Evolutionary conservation across 2,888 invertebrate species (phyloP), one percentile per base, ranked within the genome.

Genomic region (Archips crataeganus): DNA sequence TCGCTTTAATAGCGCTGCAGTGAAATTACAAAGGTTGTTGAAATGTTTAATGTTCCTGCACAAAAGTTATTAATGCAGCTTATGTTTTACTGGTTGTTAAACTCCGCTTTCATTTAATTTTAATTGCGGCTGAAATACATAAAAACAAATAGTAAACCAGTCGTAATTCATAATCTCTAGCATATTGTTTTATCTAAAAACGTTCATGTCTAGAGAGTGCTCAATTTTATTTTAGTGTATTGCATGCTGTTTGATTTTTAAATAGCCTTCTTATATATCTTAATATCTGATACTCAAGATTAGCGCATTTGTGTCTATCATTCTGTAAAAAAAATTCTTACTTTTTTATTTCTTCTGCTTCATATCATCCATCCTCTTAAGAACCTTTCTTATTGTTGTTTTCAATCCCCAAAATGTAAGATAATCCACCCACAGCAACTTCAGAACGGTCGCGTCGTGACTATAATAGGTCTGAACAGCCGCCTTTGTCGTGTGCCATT

Each of bases 401-500:
- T 2, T 57, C 57, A 4, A 11, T 57, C 57, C 11, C 32, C 32
- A 32, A 57, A 57, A 62, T 45, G 13, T 3, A 62, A 67, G n/a
- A 67, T 49, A 67, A 57, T 61, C 54, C 54, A 54, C 61, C n/a
- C 66, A 45, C 15, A 15, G 36, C 62, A 11, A 23, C 13, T 32
- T 63, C 42, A 60, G 23, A 47, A 34, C 45, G 42, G 47, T 60
- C 8, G 42, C 57, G 62, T 60, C 8, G 42, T 62, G 62, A 32
- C 23, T 70, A 34, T 63, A 64, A 49, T 4, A 65, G 36, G 45
- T 54, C 23, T 9, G 57, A 65, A 70, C 63, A 66, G 45, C 54
- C n/a, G 51, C 59, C 42, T 62, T 70, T 54, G 59, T 68, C 57
- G 63, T 65, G 64, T 62, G 57, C 64, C 60, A 60, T 74, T 73